Evolutionary conservation across 2,113 vertebrate species (phyloP).

Genomic region (Probosciger aterrimus): DNA sequence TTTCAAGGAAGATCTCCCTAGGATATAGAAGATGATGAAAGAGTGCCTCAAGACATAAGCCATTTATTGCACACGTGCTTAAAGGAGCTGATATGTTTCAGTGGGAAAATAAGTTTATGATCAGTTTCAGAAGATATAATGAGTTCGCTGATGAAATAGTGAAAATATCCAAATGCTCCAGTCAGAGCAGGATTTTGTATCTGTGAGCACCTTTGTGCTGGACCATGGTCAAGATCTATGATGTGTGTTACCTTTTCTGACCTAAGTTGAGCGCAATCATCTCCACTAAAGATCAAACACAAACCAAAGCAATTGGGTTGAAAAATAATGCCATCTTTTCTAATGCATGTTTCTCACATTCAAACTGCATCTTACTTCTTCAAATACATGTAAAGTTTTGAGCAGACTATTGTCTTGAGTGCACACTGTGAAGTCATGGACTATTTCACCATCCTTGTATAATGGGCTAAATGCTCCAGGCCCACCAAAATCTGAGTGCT

Average conservation of each 20-base stretch:
- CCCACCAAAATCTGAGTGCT: background rate
- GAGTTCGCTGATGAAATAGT: background rate
- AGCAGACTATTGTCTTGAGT: background rate
- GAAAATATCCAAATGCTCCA: background rate
- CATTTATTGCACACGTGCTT: background rate
- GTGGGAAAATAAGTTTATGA: background rate
- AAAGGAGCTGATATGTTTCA: background rate
- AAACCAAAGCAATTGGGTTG: background rate
- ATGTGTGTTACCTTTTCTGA: fast-evolving
- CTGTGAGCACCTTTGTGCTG: background rate
- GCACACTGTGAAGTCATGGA: background rate
- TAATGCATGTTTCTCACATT: background rate
- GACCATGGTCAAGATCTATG: background rate
- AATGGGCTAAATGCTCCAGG: background rate
- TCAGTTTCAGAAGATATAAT: background rate
- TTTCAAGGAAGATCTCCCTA: background rate
- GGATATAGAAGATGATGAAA: background rate
- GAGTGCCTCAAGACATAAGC: background rate
- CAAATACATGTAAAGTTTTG: background rate
- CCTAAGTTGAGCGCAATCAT: fast-evolving
- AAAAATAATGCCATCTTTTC: background rate
- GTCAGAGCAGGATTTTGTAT: background rate
- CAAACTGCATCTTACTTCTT: background rate
- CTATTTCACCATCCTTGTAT: background rate
- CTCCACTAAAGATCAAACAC: background rate